phyloP scores from a whole-genome alignment of 2,888 invertebrate species.

The Ochropleura leucogaster region DNA sequence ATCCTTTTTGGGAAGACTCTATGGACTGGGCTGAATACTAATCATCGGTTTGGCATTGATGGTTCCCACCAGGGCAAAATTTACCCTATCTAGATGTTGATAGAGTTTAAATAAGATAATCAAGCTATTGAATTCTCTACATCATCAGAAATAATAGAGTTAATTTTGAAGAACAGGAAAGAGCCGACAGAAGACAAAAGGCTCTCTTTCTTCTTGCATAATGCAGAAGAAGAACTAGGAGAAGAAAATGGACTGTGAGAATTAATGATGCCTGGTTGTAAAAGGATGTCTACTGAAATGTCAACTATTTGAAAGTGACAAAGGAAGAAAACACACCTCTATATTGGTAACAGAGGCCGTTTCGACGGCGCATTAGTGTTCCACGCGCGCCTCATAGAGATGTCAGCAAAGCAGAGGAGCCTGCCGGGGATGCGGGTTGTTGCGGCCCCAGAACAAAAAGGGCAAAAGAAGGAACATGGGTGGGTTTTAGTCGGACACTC shows the following conservation, averaged over 20 bases:
- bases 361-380: too few species aligned
- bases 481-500: too few species aligned
- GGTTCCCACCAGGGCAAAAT: neutral
- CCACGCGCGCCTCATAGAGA: too few species aligned
- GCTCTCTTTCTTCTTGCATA: neutral
- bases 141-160: too few species aligned
- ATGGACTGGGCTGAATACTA: conserved; percentile 21
- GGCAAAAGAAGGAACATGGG: too few species aligned
- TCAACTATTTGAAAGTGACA: neutral
- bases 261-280: neutral
- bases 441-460: too few species aligned
- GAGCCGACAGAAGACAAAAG: neutral
- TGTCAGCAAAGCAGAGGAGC: too few species aligned
- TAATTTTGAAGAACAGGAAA: neutral
- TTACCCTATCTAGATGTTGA: neutral
- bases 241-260: neutral
- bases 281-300: neutral
- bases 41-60: conserved; percentile 7
- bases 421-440: too few species aligned
- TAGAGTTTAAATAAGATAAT: neutral
- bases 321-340: neutral
- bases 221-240: neutral
- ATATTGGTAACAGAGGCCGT: neutral
- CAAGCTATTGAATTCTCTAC: neutral
- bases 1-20: neutral